Percentiles rank a stretch among this genome's conserved stretches.
Evolutionary conservation across 2,797 vertebrate species (phyloP).

Genomic region (Alosa sapidissima): DNA sequence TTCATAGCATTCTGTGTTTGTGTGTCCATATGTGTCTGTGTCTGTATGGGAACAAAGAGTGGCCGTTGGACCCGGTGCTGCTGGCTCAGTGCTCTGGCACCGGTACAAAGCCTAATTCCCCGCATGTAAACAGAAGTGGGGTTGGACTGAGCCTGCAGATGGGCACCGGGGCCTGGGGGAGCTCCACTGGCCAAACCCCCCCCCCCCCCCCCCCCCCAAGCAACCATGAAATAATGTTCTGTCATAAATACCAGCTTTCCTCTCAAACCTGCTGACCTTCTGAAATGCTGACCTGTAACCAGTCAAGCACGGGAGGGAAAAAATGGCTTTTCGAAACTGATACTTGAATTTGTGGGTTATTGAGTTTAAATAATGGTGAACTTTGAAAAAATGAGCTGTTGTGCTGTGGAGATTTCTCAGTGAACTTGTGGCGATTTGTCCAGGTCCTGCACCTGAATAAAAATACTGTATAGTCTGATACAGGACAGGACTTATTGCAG

Average conservation of each 20-base stretch:
- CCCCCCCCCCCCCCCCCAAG: not conserved
- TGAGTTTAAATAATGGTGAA: slow-evolving; percentile 8
- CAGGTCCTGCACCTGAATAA: not conserved
- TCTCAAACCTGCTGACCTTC: slow-evolving; percentile 20
- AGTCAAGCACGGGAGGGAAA: slow-evolving; percentile 4
- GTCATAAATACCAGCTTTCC: slow-evolving; percentile 22
- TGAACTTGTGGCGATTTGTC: not conserved
- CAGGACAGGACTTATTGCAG: not conserved
- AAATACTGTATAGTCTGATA: not conserved
- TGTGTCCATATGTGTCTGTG: slow-evolving; percentile 34
- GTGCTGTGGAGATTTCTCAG: not conserved
- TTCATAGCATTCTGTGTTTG: slow-evolving; percentile 9
- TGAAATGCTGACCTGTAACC: slow-evolving; percentile 21
- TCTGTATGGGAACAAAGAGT: slow-evolving; percentile 56
- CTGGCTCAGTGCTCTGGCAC: slow-evolving; percentile 64
- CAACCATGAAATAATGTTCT: slow-evolving; percentile 24
- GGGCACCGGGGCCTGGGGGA: slow-evolving; percentile 46
- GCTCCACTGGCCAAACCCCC: not conserved
- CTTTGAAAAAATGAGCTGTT: not conserved
- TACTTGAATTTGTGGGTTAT: not conserved
- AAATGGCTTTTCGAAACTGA: not conserved
- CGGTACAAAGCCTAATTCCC: slow-evolving; percentile 68
- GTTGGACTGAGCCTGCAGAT: slow-evolving; percentile 68
- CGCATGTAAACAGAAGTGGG: slow-evolving; percentile 72
- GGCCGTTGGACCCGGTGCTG: slow-evolving; percentile 69